Conservation (phyloP, 1,140 invertebrate genomes). For the Atopsyche davidsoni region DNA sequence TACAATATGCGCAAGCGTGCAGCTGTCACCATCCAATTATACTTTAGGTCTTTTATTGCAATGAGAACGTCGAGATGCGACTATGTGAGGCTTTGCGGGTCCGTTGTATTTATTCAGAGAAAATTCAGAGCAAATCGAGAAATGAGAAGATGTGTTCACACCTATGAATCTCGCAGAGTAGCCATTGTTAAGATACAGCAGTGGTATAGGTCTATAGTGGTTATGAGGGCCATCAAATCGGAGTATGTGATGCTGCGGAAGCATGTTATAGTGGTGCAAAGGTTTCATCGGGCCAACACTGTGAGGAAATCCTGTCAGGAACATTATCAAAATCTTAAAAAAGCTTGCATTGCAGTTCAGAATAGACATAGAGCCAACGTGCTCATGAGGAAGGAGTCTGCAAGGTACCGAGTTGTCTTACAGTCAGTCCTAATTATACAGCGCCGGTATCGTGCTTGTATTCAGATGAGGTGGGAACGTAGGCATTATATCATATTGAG, state of each 20-base stretch:
- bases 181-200: slow-evolving; percentile 30
- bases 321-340: slow-evolving; percentile 32
- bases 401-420: slow-evolving; percentile 33
- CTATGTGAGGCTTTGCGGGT: slow-evolving; percentile 29
- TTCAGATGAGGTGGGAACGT: slow-evolving; percentile 33
- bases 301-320: slow-evolving; percentile 4
- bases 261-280: slow-evolving; percentile 1
- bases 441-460: slow-evolving; percentile 35
- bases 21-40: slow-evolving; percentile 29
- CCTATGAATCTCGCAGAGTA: too few relatives aligned
- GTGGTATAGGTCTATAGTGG: slow-evolving; percentile 9
- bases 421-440: slow-evolving; percentile 37
- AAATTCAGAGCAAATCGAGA: slow-evolving; percentile 28
- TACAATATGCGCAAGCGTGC: too few relatives aligned
- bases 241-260: slow-evolving; percentile 4
- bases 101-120: slow-evolving; percentile 30
- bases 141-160: too few relatives aligned
- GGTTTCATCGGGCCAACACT: not conserved
- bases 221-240: not conserved
- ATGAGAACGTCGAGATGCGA: slow-evolving; percentile 25
- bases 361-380: slow-evolving; percentile 28
- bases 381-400: slow-evolving; percentile 23
- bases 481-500: slow-evolving; percentile 33
- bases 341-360: slow-evolving; percentile 33
- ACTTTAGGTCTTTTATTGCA: slow-evolving; percentile 25